Evolutionary conservation across 92 coral and sea anemone species (phyloP).

Genomic region (Palythoa grandis): DNA sequence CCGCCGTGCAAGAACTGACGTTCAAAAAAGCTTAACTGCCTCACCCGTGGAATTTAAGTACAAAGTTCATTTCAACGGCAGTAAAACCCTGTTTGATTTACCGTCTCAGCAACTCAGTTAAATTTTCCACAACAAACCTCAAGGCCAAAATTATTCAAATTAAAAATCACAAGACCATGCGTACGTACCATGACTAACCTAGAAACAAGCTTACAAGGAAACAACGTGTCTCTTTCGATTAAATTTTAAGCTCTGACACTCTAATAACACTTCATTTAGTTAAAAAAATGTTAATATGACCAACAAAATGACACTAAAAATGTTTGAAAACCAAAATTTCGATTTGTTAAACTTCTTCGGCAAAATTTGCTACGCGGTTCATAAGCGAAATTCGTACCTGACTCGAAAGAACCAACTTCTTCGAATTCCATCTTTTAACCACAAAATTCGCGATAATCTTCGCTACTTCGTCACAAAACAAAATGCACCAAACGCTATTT

Average conservation of each 20-base stretch:
- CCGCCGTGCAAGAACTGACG: neutral
- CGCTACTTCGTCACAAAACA: neutral
- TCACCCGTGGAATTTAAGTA: neutral
- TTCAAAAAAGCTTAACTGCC: neutral
- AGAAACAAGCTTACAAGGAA: slow-evolving; percentile 31
- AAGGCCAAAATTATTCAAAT: neutral
- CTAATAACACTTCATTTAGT: neutral
- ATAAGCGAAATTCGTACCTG: slow-evolving; percentile 47
- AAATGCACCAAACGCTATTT: neutral
- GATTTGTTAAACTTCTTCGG: neutral
- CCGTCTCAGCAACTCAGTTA: neutral
- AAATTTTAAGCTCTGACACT: neutral
- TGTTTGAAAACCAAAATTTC: neutral
- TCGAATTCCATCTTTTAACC: slow-evolving; percentile 57
- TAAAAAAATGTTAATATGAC: neutral
- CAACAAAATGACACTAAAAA: neutral
- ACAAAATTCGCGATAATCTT: neutral
- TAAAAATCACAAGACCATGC: slow-evolving; percentile 4
- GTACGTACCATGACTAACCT: neutral
- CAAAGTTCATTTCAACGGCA: neutral
- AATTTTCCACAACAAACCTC: neutral
- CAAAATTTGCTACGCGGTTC: slow-evolving; percentile 5
- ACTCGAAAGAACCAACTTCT: slow-evolving; percentile 58
- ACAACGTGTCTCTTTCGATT: slow-evolving; percentile 26
- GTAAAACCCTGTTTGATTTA: neutral